Base-by-base conservation (phyloP, 2,113 vertebrate species). In the Marcusenius ussheri region DNA sequence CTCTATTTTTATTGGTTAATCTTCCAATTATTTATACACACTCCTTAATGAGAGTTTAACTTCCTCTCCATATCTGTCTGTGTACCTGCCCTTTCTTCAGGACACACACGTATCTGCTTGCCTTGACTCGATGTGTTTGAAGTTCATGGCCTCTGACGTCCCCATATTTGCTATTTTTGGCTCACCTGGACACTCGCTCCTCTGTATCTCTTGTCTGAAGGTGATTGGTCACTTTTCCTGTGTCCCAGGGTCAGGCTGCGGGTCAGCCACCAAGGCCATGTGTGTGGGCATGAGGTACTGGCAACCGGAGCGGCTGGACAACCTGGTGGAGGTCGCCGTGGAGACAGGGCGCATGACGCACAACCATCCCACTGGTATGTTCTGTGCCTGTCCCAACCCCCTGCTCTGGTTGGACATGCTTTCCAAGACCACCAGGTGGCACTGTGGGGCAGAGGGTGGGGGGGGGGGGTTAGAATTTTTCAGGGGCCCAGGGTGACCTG, bases 201-300 rank as follows among this genome's bases (percentile, higher is more conserved):
- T 11, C 62, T 50, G 24, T 9, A 35, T n/a, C 50, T 35, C 50
- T 3, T 31, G 15, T 87, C 47, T 74, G n/a, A 49, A 49, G 21
- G 19, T 66, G 19, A n/a, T 13, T 13, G 35, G 45, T 50, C 42
- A 24, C 24, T 39, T 13, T 31, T 49, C 91, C 87, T 0, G 1
- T 89, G 17, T 56, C 5, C 0, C 53, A 99, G 98, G 98, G 19
- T 99, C 98, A 1, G 98, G 98, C 5, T 98, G 97, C 2, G 98
- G 98, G 49, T 98, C 98, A 0, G 97, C 98, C 74, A 97, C 98
- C n/a, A 99, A 99, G 92, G 97, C 98, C 17, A 98, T 99, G 98
- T 99, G 98, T 91, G 95, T 99, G 3, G 98, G 98, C 5, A 98
- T 99, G 98, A 94, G 97, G 51, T 99, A 99, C 95, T 99, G 98